A percentile compares a stretch with the other conserved stretches of the same genome.
Conservation (phyloP, 1,140 invertebrate genomes). For the Drosophila lini region DNA sequence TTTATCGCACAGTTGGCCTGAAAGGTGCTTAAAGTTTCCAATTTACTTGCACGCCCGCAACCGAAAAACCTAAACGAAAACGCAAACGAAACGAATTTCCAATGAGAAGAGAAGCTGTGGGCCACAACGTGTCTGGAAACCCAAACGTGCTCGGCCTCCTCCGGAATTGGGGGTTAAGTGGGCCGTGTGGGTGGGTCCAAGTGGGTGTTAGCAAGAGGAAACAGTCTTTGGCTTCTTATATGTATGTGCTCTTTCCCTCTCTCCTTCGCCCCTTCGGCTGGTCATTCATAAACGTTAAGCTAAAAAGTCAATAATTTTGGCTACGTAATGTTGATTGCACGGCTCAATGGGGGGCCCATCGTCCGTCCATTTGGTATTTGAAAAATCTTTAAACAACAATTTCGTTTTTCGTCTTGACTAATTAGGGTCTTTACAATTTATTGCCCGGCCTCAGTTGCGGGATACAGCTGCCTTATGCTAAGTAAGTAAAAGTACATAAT, state of each 20-base stretch:
- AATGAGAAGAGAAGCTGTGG: constrained; percentile 66
- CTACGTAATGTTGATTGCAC: constrained; percentile 47
- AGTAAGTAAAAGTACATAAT: constrained; percentile 40
- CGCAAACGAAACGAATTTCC: constrained; percentile 65
- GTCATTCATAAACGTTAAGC: constrained; percentile 74
- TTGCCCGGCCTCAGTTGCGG: constrained; percentile 35
- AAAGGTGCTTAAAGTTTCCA: constrained; percentile 74
- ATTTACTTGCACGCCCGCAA: constrained; percentile 63
- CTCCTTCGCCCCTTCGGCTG: constrained; percentile 15
- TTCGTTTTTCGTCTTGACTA: constrained; percentile 57
- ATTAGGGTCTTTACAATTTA: constrained; percentile 65
- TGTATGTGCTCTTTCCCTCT: constrained; percentile 11
- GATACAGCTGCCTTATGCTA: constrained; percentile 42
- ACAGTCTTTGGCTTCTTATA: background rate
- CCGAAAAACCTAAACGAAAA: constrained; percentile 41
- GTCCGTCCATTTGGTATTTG: constrained; percentile 13
- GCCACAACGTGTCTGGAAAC: constrained; percentile 72
- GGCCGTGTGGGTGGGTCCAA: constrained; percentile 17
- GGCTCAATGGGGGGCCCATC: constrained; percentile 22
- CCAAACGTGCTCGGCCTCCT: constrained; percentile 45
- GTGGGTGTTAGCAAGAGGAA: constrained; percentile 2
- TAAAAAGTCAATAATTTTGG: constrained; percentile 69
- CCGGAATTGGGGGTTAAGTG: constrained; percentile 3
- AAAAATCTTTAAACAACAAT: constrained; percentile 49
- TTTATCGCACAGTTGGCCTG: constrained; percentile 61